Percentiles rank a stretch among this genome's conserved stretches.
phyloP scores from a whole-genome alignment of 2,113 vertebrate genomes.

The Rhizomys pruinosus region DNA sequence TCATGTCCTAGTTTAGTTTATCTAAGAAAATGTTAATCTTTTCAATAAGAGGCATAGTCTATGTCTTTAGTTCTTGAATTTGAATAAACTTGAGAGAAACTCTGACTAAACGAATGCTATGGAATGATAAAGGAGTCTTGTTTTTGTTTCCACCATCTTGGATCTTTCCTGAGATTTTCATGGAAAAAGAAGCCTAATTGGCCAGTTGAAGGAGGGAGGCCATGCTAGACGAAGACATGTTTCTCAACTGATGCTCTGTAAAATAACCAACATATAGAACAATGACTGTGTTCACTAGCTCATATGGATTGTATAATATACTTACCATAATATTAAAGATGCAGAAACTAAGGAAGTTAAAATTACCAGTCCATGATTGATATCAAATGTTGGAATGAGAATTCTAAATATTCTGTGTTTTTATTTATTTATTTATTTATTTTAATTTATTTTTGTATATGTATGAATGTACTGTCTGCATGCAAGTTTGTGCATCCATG shows the following conservation, averaged over 20 bases:
- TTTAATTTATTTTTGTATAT: too few relatives aligned
- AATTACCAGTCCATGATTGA: background rate
- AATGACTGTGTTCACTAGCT: background rate
- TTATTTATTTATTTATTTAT: too few relatives aligned
- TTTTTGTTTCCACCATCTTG: background rate
- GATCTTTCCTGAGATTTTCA: background rate
- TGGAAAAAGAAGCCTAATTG: background rate
- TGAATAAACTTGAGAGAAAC: background rate
- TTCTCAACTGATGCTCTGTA: background rate
- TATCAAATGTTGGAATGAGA: background rate
- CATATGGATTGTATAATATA: background rate
- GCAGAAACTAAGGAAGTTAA: background rate
- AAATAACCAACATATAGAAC: background rate
- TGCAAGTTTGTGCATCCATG: too few relatives aligned
- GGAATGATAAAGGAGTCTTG: background rate
- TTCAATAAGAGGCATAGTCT: background rate
- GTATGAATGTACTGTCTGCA: too few relatives aligned
- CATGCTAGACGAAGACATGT: background rate
- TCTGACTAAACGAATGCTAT: background rate
- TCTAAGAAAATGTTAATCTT: background rate
- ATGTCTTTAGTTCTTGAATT: background rate
- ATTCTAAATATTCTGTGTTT: constrained; percentile 20
- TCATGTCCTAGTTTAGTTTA: background rate
- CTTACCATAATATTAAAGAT: background rate
- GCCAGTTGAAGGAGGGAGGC: background rate